Evolutionary conservation across 1,140 invertebrate species (phyloP).

Genomic region (Calycopis cecrops): DNA sequence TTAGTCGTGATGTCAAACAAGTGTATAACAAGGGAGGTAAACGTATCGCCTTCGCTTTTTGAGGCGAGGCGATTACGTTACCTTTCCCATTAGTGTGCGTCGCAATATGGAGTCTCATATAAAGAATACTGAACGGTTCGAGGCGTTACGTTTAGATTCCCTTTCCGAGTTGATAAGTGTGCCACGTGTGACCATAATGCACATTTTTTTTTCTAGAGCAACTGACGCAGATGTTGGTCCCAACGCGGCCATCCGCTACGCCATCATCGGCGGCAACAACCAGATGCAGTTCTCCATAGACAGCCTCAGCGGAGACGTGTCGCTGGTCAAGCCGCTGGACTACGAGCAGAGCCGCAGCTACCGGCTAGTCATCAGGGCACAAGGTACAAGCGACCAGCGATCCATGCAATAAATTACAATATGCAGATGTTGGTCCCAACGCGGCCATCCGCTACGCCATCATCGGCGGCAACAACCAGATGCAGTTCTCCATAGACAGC

Average conservation of each 20-base stretch:
- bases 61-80: no score
- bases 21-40: no score
- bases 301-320: slow-evolving; percentile 92
- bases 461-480: slow-evolving; percentile 94
- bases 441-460: slow-evolving; percentile 94
- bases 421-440: slow-evolving; percentile 94
- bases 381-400: no score
- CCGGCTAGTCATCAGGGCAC: slow-evolving; percentile 91
- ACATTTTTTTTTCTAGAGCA: slow-evolving; percentile 76
- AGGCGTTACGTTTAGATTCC: no score
- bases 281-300: slow-evolving; percentile 96
- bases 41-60: no score
- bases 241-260: slow-evolving; percentile 94
- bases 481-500: slow-evolving; percentile 95
- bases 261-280: slow-evolving; percentile 95
- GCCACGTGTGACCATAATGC: no score
- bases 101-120: no score
- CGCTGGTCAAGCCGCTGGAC: slow-evolving; percentile 90
- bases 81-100: no score
- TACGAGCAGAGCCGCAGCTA: slow-evolving; percentile 92
- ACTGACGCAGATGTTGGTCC: slow-evolving; percentile 92
- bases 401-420: no score
- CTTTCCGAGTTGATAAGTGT: no score
- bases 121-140: no score
- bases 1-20: no score